These are phyloP conservation scores for Chondrilla cf. caribensis DNA, from an alignment of 37 sponge, comb jelly and placozoan genomes.

Conservation along the genomic window DNA sequence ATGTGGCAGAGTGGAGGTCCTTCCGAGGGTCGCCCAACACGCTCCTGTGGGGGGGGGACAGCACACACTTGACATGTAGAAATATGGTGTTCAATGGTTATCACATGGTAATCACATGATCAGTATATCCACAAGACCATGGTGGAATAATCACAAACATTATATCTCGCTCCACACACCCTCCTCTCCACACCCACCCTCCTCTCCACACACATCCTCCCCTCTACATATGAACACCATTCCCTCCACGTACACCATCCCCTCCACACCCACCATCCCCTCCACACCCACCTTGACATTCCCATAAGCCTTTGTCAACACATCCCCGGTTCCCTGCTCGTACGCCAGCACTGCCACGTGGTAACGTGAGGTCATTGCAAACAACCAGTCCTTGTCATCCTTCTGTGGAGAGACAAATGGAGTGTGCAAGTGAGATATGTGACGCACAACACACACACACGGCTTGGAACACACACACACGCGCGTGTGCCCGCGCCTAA, in stretches of 20 bases:
- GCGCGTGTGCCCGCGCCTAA: too few species aligned
- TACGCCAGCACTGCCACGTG: slow-evolving; percentile 80
- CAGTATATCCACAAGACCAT: too few species aligned
- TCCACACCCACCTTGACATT: background rate
- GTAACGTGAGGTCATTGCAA: slow-evolving; percentile 78
- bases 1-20: slow-evolving; percentile 52
- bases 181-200: background rate
- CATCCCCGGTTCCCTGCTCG: slow-evolving; percentile 45
- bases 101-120: too few species aligned
- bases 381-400: slow-evolving; percentile 70
- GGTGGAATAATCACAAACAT: background rate
- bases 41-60: slow-evolving; percentile 35
- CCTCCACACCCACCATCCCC: slow-evolving; percentile 1
- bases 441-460: too few species aligned
- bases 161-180: background rate
- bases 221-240: background rate
- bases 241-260: background rate
- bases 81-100: background rate
- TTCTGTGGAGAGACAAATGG: slow-evolving; percentile 31
- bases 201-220: background rate
- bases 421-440: too few species aligned
- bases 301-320: slow-evolving; percentile 66
- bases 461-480: too few species aligned
- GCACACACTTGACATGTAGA: background rate
- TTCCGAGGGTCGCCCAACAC: slow-evolving; percentile 66